Evolutionary conservation across 2,797 vertebrate species (phyloP).

Genomic region (Octomys mimax): DNA sequence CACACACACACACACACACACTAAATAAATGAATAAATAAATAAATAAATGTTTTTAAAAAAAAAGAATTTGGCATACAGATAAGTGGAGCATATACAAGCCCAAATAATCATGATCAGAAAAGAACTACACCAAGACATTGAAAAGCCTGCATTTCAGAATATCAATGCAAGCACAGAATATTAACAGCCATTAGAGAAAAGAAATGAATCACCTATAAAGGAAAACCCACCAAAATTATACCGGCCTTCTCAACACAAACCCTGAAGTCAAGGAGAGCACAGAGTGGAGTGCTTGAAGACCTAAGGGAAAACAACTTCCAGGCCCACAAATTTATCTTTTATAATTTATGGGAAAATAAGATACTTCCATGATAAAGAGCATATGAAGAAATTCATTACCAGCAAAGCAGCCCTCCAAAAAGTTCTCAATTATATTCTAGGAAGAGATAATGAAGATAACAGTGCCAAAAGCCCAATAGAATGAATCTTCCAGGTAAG

Average conservation of each 20-base stretch:
- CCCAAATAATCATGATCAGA: neutral
- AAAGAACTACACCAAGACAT: neutral
- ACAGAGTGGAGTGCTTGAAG: neutral
- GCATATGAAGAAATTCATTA: neutral
- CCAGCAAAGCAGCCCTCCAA: neutral
- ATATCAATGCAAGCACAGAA: neutral
- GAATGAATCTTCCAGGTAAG: neutral
- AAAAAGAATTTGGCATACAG: too few relatives aligned
- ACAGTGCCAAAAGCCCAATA: neutral
- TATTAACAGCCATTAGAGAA: neutral
- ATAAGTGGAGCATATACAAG: neutral
- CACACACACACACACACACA: too few relatives aligned
- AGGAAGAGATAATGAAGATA: neutral
- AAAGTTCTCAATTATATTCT: neutral
- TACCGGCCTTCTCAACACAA: neutral
- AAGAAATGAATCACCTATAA: neutral
- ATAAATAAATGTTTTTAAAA: too few relatives aligned
- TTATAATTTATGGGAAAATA: neutral
- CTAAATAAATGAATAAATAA: too few relatives aligned
- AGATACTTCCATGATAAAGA: neutral
- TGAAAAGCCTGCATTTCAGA: neutral
- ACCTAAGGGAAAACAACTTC: neutral
- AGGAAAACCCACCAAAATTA: neutral
- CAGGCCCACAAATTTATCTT: neutral
- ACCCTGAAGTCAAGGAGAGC: neutral